Conservation (phyloP, 2,113 vertebrate genomes). For the Dunckerocampus dactyliophorus region DNA sequence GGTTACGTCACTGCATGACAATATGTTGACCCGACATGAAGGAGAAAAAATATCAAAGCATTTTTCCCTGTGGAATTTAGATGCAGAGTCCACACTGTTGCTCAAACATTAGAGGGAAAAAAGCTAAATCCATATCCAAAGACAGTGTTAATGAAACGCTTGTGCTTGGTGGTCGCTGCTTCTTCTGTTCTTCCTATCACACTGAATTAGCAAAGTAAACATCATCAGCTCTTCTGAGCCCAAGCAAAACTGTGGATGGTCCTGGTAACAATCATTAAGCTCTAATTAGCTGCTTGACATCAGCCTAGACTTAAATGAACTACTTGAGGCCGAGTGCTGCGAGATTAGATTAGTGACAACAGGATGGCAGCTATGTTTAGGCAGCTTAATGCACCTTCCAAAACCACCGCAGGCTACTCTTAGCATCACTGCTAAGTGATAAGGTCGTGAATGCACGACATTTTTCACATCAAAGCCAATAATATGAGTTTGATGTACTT, state of each 20-base stretch:
- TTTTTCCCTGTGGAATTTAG: too few relatives aligned
- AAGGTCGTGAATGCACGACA: not conserved
- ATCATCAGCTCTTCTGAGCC: not conserved
- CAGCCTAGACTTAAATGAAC: not conserved
- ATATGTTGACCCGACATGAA: too few relatives aligned
- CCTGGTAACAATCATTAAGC: slow-evolving; percentile 2
- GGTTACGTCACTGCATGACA: too few relatives aligned
- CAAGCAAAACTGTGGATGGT: not conserved
- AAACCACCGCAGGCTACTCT: not conserved
- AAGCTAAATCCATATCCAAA: too few relatives aligned
- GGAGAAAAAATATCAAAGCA: too few relatives aligned
- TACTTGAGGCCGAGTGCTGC: slow-evolving; percentile 2
- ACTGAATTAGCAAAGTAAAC: not conserved
- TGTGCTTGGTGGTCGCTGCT: too few relatives aligned
- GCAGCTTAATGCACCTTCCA: slow-evolving; percentile 5
- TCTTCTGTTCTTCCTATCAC: too few relatives aligned
- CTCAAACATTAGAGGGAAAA: too few relatives aligned
- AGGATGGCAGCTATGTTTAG: slow-evolving; percentile 8
- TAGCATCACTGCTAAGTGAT: not conserved
- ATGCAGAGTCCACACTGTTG: too few relatives aligned
- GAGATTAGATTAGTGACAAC: slow-evolving; percentile 9
- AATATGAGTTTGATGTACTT: not conserved
- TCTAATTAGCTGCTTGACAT: not conserved
- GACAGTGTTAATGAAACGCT: too few relatives aligned
- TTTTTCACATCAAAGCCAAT: not conserved